Percentiles rank a stretch among this genome's conserved stretches.
These are phyloP conservation scores for Bactericera cockerelli DNA, from an alignment of 1,140 invertebrate genomes.

Conservation along the genomic window DNA sequence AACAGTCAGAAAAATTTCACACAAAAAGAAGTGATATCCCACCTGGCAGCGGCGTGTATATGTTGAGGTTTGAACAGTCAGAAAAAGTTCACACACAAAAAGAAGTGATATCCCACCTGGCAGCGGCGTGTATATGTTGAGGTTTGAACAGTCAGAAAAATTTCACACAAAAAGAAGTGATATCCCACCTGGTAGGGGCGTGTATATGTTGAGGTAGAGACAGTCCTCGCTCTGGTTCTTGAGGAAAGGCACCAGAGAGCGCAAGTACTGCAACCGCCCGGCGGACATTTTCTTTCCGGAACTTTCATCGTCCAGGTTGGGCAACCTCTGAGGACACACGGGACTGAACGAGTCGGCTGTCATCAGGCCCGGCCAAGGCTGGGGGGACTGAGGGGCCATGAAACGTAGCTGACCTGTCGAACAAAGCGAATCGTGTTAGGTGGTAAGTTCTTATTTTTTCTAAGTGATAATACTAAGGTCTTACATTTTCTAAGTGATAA, in stretches of 20 bases:
- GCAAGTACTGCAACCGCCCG: constrained; percentile 72
- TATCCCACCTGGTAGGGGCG: constrained; percentile 76
- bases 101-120: no score
- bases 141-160: constrained; percentile 92
- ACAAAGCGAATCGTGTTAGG: not conserved
- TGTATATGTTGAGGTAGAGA: constrained; percentile 89
- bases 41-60: constrained; percentile 88
- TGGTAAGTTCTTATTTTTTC: no score
- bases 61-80: constrained; percentile 94
- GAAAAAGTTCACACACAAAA: no score
- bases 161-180: no score
- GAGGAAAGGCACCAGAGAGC: constrained; percentile 63
- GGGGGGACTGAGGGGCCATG: constrained; percentile 73
- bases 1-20: no score
- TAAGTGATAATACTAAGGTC: no score
- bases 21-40: no score
- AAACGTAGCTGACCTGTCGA: constrained; percentile 39
- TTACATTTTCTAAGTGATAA: no score
- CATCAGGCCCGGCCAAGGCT: constrained; percentile 73
- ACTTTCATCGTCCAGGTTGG: constrained; percentile 65
- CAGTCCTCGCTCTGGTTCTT: constrained; percentile 92
- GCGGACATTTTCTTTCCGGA: constrained; percentile 71
- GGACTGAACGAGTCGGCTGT: constrained; percentile 62
- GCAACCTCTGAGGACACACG: constrained; percentile 78
- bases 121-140: constrained; percentile 88